phyloP scores from a whole-genome alignment of 2,113 vertebrate species.

The Turdus rufiventris region DNA sequence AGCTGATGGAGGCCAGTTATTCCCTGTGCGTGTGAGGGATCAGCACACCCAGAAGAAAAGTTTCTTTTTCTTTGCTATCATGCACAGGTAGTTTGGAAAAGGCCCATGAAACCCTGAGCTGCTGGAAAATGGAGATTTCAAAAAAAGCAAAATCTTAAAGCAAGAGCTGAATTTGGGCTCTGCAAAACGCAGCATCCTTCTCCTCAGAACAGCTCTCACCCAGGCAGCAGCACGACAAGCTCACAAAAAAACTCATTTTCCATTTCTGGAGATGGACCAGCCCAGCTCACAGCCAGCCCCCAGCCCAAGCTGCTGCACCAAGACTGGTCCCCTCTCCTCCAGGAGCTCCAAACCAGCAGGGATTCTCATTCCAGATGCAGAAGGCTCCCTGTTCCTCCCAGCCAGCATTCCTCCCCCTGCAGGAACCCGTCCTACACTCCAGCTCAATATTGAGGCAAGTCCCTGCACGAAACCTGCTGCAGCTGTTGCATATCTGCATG shows the following conservation, averaged over 20 bases:
- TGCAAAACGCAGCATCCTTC: neutral
- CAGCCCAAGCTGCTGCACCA: neutral
- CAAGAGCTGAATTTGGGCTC: neutral
- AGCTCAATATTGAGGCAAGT: neutral
- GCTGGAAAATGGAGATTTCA: neutral
- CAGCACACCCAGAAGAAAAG: neutral
- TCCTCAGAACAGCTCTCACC: neutral
- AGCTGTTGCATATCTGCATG: slow-evolving; percentile 56
- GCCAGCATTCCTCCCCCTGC: neutral
- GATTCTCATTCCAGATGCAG: neutral
- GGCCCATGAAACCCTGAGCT: neutral
- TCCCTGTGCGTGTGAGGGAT: neutral
- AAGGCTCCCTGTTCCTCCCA: neutral
- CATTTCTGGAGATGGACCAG: neutral
- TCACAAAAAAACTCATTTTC: neutral
- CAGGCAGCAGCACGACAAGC: neutral
- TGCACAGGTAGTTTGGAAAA: neutral
- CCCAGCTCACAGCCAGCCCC: neutral
- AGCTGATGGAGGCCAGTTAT: neutral
- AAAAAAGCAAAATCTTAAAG: neutral
- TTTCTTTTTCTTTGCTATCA: neutral
- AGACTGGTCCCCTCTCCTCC: neutral
- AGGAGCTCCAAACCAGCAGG: neutral
- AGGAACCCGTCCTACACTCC: neutral
- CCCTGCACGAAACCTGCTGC: neutral